phyloP scores from a whole-genome alignment of 2,113 vertebrate species.

The Etia nguti region DNA sequence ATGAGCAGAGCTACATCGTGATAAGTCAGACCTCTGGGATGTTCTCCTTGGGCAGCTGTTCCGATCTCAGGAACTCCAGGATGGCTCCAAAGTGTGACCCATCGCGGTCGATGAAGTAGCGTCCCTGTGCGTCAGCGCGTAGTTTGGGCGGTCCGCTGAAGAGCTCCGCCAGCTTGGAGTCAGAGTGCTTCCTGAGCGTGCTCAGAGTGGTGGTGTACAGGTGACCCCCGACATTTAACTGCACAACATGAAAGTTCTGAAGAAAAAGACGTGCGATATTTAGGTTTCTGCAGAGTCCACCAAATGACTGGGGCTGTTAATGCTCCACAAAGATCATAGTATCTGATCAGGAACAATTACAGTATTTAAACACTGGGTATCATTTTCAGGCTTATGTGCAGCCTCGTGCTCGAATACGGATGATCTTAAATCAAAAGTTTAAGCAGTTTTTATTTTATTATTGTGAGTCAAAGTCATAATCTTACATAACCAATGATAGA shows the following conservation, averaged over 20 bases:
- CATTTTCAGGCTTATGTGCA: neutral
- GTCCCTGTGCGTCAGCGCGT: constrained; percentile 72
- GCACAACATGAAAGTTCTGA: constrained; percentile 73
- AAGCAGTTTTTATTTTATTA: neutral
- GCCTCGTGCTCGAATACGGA: fast-evolving
- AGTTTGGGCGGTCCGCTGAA: constrained; percentile 64
- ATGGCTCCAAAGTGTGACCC: constrained; percentile 81
- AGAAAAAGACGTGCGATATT: neutral
- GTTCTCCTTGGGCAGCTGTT: constrained; percentile 73
- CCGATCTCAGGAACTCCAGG: constrained; percentile 84
- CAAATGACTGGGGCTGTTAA: neutral
- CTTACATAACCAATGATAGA: neutral
- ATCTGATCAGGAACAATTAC: neutral
- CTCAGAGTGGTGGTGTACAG: constrained; percentile 77
- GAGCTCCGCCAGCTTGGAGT: constrained; percentile 82
- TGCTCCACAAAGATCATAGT: neutral
- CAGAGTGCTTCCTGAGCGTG: constrained; percentile 80
- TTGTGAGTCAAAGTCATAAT: neutral
- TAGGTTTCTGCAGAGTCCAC: neutral
- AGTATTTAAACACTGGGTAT: neutral
- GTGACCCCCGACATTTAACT: constrained; percentile 84
- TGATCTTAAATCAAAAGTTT: fast-evolving
- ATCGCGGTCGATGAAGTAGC: constrained; percentile 85
- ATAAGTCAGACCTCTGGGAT: constrained; percentile 64
- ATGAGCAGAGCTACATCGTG: neutral